phyloP scores from a whole-genome alignment of 2,113 vertebrate genomes.

The Daphoenositta chrysoptera region DNA sequence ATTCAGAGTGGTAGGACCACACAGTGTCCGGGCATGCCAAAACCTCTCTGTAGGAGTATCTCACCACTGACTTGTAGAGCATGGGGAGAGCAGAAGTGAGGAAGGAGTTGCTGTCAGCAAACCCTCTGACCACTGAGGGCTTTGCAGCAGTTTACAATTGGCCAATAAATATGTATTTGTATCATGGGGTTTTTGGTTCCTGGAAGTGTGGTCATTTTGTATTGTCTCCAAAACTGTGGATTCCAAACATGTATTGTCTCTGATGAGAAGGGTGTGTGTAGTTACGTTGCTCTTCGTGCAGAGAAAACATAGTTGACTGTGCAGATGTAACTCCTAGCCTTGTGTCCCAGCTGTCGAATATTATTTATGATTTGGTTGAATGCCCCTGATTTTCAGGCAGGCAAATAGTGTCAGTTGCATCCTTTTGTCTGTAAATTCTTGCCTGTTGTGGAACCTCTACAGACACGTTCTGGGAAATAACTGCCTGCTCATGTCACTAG shows the following conservation, averaged over 20 bases:
- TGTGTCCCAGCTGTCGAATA: not conserved
- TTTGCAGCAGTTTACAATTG: not conserved
- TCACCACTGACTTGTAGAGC: accelerated
- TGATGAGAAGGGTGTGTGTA: not conserved
- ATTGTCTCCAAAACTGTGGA: not conserved
- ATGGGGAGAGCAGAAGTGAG: not conserved
- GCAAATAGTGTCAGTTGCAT: accelerated
- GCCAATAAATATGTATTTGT: not conserved
- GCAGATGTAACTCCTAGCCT: not conserved
- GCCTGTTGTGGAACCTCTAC: not conserved
- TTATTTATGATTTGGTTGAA: not conserved
- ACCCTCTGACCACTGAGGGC: not conserved
- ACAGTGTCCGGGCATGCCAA: not conserved
- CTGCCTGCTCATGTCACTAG: not conserved
- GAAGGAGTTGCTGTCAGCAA: not conserved
- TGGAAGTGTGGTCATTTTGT: accelerated
- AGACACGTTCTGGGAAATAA: not conserved
- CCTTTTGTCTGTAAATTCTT: not conserved
- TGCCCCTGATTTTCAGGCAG: not conserved
- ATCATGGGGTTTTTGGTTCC: accelerated
- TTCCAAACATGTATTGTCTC: not conserved
- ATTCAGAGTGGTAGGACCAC: not conserved
- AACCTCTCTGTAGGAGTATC: accelerated
- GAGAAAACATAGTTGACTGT: not conserved
- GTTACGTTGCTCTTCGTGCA: accelerated